Base-by-base conservation (phyloP, 2,888 invertebrate genomes). In the Trissolcus japonicus region DNA sequence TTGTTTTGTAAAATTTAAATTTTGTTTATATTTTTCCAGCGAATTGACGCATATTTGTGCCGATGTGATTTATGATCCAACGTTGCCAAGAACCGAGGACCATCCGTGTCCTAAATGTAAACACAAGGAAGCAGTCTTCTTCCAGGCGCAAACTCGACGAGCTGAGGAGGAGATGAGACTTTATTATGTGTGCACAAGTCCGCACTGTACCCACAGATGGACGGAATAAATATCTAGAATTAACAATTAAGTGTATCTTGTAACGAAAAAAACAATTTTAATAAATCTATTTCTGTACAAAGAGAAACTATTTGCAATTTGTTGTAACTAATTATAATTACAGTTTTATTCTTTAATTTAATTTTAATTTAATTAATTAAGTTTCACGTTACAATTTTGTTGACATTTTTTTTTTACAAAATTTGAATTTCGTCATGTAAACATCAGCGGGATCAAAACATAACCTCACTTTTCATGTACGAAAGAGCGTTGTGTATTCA, bases 141-240 rank as follows among this genome's bases (percentile, higher is more conserved):
- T 99, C 90, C 97, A 98, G 91, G 98, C 99, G 0, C 98, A 98
- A 89, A 98, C 98, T 0, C 92, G 97, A 79, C 93, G 98, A 83
- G 98, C 98, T 85, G 99, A 99, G 92, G 98, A 98, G 88, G 98
- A 98, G 90, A 98, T 98, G 98, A 93, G 98, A 89, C 91, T 98
- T 51, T 98, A 98, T 89, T 98, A 98, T 86, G 98, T 98, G 2
- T 98, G 98, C 88, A 98, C 98, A 0, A 95, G 94, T 89, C 92
- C 92, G 68, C 95, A 95, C 87, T 98, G 98, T 89, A 94, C 95
- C 75, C 97, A 98, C 89, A 92, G 97, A 82, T 98, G 98, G 98
- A 98, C 98, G 71, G 98, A 98, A 91, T 98, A 90, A 76, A 73
- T 21, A 25, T 46, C 7, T 17, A n/a, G 16, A 14, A 46, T 46